Conservation (phyloP, 2,797 vertebrate species). For the Rhynchonycteris naso region DNA sequence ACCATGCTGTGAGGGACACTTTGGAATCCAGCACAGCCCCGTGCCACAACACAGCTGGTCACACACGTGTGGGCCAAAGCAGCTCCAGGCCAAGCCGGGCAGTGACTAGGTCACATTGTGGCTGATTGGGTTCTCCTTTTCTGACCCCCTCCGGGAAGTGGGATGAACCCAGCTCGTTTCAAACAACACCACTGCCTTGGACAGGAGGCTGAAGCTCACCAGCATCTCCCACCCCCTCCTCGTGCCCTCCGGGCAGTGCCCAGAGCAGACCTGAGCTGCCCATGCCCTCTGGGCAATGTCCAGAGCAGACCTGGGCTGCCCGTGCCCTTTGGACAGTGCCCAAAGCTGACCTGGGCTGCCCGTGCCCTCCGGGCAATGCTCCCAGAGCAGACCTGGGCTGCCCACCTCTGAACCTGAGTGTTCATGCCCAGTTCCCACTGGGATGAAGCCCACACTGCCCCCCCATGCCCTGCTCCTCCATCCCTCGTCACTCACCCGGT, state of each 20-base stretch:
- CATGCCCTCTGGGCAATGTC: background rate
- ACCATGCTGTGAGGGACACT: fast-evolving
- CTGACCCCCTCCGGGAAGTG: background rate
- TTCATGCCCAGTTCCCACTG: background rate
- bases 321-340: too few relatives aligned
- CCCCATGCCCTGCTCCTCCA: background rate
- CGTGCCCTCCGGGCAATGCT: too few relatives aligned
- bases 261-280: background rate
- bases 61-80: fast-evolving
- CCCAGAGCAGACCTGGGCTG: background rate
- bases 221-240: background rate
- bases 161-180: background rate
- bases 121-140: background rate
- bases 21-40: background rate
- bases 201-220: background rate
- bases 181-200: too few relatives aligned
- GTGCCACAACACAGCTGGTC: fast-evolving
- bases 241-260: background rate
- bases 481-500: constrained; percentile 87
- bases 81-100: background rate
- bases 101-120: background rate
- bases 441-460: background rate
- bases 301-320: background rate
- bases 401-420: background rate
- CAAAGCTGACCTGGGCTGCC: too few relatives aligned